Evolutionary conservation across 2,113 vertebrate species (phyloP), one percentile per base, ranked within the genome.

Genomic region (Smithornis capensis): DNA sequence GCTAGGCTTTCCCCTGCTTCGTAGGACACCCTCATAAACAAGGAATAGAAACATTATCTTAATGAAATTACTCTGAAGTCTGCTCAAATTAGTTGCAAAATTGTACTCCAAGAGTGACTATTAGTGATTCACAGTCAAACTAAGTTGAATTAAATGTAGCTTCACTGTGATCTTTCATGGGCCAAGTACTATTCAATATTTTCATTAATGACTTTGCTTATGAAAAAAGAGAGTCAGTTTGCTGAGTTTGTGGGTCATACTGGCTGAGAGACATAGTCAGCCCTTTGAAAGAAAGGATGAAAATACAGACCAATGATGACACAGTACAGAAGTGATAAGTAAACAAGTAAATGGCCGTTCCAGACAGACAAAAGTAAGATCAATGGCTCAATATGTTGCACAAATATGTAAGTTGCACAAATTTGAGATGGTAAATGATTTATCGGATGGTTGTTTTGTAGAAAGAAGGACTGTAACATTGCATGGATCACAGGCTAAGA

Each of bases 41-140:
- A 47, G 40, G 7, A 23, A 60, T 73, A 42, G 40, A 76, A 64
- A 47, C 22, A 8, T 8, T 16, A 28, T 74, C 50, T 73, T 68
- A 29, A 63, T 59, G 52, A 91, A 90, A 91, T 64, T n/a, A 37
- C 65, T 90, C 28, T 33, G 42, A 92, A 91, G 9, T 92, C 8
- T 65, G 55, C 59, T 76, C 67, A 64, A 73, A 65, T 31, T 68
- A 16, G 8, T 83, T 94, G 55, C 67, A 95, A 87, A 92, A 89
- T 77, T 94, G 59, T 71, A 47, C 53, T 68, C 29, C 23, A 59
- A 24, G 40, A 69, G 71, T 52, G 15, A 13, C 63, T 89, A 60
- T 73, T 91, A 94, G 33, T 89, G 94, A 91, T 92, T 94, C 90
- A 89, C 47, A 79, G 70, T 40, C 79, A 88, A 71, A 83, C 42